These are phyloP conservation scores for Polia nebulosa DNA, from an alignment of 2,888 invertebrate species.

Conservation along the genomic window DNA sequence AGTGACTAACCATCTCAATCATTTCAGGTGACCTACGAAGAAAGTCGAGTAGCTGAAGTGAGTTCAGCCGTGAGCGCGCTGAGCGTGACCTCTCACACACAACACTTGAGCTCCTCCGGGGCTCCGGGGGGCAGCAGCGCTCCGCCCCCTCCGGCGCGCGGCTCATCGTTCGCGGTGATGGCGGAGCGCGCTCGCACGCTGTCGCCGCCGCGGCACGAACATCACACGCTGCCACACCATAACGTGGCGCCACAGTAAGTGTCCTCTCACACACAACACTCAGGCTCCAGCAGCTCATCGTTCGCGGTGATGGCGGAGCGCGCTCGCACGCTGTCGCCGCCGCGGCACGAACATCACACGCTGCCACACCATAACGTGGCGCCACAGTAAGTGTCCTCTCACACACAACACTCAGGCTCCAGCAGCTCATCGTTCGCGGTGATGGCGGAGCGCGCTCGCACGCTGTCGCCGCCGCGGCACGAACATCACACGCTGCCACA, in stretches of 20 bases:
- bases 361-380: constrained; percentile 70
- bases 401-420: neutral
- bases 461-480: constrained; percentile 74
- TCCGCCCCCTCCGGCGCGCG: constrained; percentile 96
- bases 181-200: constrained; percentile 90
- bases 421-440: constrained; percentile 86
- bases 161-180: constrained; percentile 97
- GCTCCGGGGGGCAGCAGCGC: constrained; percentile 73
- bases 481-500: constrained; percentile 55
- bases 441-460: constrained; percentile 92
- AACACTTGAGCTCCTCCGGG: no score
- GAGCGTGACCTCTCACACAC: constrained; percentile 55
- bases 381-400: neutral
- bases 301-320: constrained; percentile 94
- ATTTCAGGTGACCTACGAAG: constrained; percentile 70
- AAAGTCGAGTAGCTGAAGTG: constrained; percentile 71
- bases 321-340: constrained; percentile 83
- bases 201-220: constrained; percentile 71
- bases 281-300: neutral
- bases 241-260: constrained; percentile 78
- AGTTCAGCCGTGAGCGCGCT: constrained; percentile 60
- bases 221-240: constrained; percentile 45
- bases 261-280: neutral
- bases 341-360: constrained; percentile 52
- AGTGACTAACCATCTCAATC: no score